Percentiles rank a stretch among this genome's conserved stretches.
phyloP scores from a whole-genome alignment of 2,797 vertebrate species.

The Darevskia mixta region DNA sequence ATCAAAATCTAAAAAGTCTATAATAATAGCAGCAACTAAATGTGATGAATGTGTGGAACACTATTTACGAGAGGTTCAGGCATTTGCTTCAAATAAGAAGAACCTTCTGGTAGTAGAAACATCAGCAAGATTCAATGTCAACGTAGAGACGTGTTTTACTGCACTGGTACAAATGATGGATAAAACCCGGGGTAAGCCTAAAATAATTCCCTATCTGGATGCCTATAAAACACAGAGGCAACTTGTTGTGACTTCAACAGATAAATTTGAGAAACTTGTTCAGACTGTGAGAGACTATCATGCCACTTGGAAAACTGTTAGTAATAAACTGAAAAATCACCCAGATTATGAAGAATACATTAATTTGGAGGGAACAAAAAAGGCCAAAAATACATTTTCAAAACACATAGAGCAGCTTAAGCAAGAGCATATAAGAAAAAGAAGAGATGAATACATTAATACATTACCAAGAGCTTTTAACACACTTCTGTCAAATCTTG shows the following conservation, averaged over 20 bases:
- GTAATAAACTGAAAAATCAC: constrained; percentile 93
- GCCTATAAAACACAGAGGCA: constrained; percentile 96
- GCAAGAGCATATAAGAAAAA: constrained; percentile 95
- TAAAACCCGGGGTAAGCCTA: constrained; percentile 96
- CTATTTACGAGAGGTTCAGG: constrained; percentile 95
- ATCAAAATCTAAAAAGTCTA: constrained; percentile 94
- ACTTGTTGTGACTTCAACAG: constrained; percentile 90
- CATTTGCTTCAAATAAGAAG: constrained; percentile 96
- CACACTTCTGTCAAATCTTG: constrained; percentile 92
- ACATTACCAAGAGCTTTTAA: constrained; percentile 95
- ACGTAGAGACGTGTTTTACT: constrained; percentile 94
- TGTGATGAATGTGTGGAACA: constrained; percentile 98
- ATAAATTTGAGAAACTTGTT: constrained; percentile 94
- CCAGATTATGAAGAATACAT: constrained; percentile 96
- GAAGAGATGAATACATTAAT: constrained; percentile 94
- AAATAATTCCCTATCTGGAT: constrained; percentile 96
- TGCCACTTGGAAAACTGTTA: constrained; percentile 93
- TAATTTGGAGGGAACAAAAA: constrained; percentile 93
- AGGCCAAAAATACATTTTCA: constrained; percentile 93
- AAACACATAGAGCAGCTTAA: constrained; percentile 97
- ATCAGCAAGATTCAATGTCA: constrained; percentile 90
- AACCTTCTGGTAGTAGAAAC: constrained; percentile 95
- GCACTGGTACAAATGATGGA: constrained; percentile 97
- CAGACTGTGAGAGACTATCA: constrained; percentile 96
- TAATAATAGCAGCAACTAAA: constrained; percentile 96